Percentiles rank a stretch among this genome's conserved stretches.
These are phyloP conservation scores for Uromys caudimaculatus DNA, from an alignment of 2,797 vertebrate species.

Conservation along the genomic window DNA sequence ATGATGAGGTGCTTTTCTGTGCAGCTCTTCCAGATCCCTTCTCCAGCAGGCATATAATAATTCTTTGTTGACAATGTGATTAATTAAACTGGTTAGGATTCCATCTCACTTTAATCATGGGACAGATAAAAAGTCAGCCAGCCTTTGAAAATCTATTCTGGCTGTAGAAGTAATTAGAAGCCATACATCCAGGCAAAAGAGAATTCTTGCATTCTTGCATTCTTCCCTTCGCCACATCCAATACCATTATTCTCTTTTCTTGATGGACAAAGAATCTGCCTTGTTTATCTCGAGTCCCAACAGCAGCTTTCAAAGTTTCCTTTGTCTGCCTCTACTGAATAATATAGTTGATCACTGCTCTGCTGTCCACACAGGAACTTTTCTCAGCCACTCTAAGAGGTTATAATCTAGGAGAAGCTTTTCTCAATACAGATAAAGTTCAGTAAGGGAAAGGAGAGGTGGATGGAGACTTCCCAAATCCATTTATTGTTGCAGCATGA, in stretches of 20 bases:
- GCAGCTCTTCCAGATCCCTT: background rate
- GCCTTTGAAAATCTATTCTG: slow-evolving; percentile 18
- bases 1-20: slow-evolving; percentile 1
- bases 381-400: background rate
- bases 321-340: background rate
- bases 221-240: background rate
- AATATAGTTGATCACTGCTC: too few species aligned
- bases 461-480: background rate
- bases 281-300: background rate
- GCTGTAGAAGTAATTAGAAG: slow-evolving; percentile 35
- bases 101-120: slow-evolving; percentile 14
- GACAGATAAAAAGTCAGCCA: slow-evolving; percentile 37
- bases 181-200: background rate
- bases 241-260: background rate
- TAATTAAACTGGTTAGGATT: slow-evolving; percentile 44
- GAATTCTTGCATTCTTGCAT: background rate
- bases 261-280: background rate
- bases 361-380: background rate
- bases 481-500: background rate
- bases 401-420: background rate
- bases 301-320: background rate
- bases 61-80: background rate
- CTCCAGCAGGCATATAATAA: background rate
- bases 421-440: background rate
- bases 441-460: background rate